Evolutionary conservation across 2,113 vertebrate species (phyloP).

Genomic region (Brachionichthys hirsutus): DNA sequence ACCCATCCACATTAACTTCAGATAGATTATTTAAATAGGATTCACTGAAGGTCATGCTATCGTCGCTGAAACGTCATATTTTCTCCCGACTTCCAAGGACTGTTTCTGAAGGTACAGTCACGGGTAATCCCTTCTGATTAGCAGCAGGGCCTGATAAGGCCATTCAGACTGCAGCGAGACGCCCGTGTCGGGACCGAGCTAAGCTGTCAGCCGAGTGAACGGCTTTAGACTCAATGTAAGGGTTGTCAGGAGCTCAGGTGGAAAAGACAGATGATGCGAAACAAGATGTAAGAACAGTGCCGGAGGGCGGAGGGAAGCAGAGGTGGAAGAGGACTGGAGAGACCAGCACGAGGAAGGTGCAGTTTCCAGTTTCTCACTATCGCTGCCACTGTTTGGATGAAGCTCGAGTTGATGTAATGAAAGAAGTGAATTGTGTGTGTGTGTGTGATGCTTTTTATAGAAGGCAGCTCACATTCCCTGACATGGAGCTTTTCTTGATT

Average conservation of each 20-base stretch:
- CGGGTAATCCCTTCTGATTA: constrained; percentile 66
- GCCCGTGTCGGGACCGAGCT: constrained; percentile 48
- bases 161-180: constrained; percentile 36
- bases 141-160: constrained; percentile 46
- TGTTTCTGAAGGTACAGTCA: constrained; percentile 22
- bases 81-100: constrained; percentile 36
- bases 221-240: constrained; percentile 48
- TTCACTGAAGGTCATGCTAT: constrained; percentile 47
- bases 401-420: constrained; percentile 35
- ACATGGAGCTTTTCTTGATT: constrained; percentile 68
- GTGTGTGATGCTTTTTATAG: constrained; percentile 55
- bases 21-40: constrained; percentile 27
- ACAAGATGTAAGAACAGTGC: constrained; percentile 34
- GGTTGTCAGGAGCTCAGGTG: constrained; percentile 54
- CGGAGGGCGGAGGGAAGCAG: constrained; percentile 46
- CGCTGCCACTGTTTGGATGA: constrained; percentile 35
- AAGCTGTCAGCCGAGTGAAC: constrained; percentile 44
- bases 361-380: constrained; percentile 39
- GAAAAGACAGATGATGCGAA: constrained; percentile 54
- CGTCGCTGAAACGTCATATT: constrained; percentile 20
- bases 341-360: constrained; percentile 16
- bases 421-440: constrained; percentile 30
- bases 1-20: constrained; percentile 6
- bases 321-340: constrained; percentile 11
- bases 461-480: constrained; percentile 51